Conservation (phyloP, 2,888 invertebrate species). For the Geotrupes spiniger region DNA sequence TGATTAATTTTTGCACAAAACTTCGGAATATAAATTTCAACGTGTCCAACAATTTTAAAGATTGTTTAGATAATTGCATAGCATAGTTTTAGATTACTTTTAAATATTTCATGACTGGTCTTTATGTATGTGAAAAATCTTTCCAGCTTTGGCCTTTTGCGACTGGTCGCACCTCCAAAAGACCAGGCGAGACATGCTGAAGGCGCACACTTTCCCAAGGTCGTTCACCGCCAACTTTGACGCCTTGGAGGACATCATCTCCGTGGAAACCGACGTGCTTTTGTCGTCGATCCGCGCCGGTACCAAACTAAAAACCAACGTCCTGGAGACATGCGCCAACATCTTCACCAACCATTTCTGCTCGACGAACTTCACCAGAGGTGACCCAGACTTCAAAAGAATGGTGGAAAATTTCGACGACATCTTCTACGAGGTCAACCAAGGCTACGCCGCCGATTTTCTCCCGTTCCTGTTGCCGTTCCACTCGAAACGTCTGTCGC, state of each 20-base stretch:
- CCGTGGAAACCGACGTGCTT: conserved; percentile 46
- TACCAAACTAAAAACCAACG: conserved; percentile 47
- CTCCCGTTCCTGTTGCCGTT: conserved; percentile 60
- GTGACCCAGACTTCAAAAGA: conserved; percentile 50
- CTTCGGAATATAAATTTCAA: too few relatives aligned
- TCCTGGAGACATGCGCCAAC: conserved; percentile 58
- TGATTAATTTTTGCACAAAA: too few relatives aligned
- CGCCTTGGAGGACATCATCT: conserved; percentile 53
- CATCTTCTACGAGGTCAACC: conserved; percentile 66
- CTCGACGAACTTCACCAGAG: conserved; percentile 52
- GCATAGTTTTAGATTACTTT: too few relatives aligned
- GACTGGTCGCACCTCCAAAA: conserved; percentile 66
- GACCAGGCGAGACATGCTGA: conserved; percentile 58
- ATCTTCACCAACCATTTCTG: conserved; percentile 63
- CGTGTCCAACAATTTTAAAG: too few relatives aligned
- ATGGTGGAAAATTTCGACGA: conserved; percentile 60
- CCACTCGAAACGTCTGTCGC: conserved; percentile 52
- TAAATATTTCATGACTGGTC: too few relatives aligned
- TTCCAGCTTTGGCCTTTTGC: conserved; percentile 65
- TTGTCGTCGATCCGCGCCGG: conserved; percentile 36
- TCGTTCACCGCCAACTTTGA: conserved; percentile 56
- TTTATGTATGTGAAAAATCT: too few relatives aligned
- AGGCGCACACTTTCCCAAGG: conserved; percentile 58
- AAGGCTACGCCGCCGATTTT: conserved; percentile 66
- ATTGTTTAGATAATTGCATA: too few relatives aligned